Evolutionary conservation across 2,113 vertebrate genomes (phyloP).

Genomic region (Naja naja): DNA sequence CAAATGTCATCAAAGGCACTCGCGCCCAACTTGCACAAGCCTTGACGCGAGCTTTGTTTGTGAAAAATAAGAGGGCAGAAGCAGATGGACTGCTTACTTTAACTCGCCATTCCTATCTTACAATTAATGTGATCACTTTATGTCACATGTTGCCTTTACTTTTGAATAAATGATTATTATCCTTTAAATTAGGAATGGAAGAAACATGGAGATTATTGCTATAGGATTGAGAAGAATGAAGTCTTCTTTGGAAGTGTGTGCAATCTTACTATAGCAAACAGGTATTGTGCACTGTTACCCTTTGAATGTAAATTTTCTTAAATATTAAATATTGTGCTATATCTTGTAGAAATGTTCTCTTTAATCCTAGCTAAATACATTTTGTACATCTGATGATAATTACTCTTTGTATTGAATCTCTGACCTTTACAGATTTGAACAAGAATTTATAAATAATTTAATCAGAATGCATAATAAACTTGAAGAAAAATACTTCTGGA

Average conservation of each 20-base stretch:
- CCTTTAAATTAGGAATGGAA: conserved; percentile 80
- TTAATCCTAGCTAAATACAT: not conserved
- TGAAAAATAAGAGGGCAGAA: not conserved
- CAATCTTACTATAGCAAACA: conserved; percentile 84
- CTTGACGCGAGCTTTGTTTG: not conserved
- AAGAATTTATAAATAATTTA: conserved; percentile 87
- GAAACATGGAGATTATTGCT: conserved; percentile 86
- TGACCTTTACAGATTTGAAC: conserved; percentile 84
- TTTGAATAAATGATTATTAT: conserved; percentile 15
- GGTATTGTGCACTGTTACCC: conserved; percentile 64
- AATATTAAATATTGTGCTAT: not conserved
- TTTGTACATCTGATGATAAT: not conserved
- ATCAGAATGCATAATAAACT: conserved; percentile 74
- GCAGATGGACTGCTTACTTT: not conserved
- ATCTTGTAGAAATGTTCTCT: not conserved
- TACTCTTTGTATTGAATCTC: not conserved
- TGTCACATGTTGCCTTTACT: conserved; percentile 6
- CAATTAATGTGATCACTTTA: not conserved
- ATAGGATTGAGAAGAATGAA: conserved; percentile 71
- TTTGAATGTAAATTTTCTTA: fast-evolving
- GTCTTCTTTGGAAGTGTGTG: conserved; percentile 83
- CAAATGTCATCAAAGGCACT: too few relatives aligned
- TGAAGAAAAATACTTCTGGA: conserved; percentile 84
- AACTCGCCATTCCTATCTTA: not conserved
- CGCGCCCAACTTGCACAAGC: too few relatives aligned